phyloP scores from a whole-genome alignment of 2,888 invertebrate genomes.

The Masnerella sp. region DNA sequence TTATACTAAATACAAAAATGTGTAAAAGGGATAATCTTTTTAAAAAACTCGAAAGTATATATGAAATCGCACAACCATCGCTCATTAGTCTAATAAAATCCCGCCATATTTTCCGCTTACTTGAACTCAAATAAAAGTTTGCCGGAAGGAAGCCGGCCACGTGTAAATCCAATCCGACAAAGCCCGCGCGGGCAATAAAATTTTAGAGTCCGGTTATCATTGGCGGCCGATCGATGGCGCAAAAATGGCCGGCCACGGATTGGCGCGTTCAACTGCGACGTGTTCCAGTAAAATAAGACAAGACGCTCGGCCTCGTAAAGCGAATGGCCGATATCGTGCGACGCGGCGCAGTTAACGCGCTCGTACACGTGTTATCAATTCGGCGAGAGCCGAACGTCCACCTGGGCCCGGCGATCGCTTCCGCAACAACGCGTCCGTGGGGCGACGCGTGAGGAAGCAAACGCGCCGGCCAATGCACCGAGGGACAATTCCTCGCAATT shows the following conservation, averaged over 20 bases:
- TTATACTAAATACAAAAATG: too few relatives aligned
- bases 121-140: too few relatives aligned
- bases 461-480: constrained; percentile 23
- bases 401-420: constrained; percentile 45
- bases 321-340: constrained; percentile 23
- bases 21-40: too few relatives aligned
- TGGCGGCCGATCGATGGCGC: background rate
- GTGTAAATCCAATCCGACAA: too few relatives aligned
- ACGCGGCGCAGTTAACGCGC: constrained; percentile 35
- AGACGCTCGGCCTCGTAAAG: constrained; percentile 36
- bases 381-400: constrained; percentile 33
- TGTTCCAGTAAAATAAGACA: constrained; percentile 31
- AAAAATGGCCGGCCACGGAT: constrained; percentile 1
- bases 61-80: too few relatives aligned
- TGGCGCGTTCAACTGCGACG: constrained; percentile 9
- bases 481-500: constrained; percentile 51
- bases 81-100: too few relatives aligned
- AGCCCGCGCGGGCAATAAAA: too few relatives aligned
- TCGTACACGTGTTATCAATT: constrained; percentile 50
- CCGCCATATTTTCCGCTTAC: too few relatives aligned
- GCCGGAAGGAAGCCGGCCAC: too few relatives aligned
- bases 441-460: constrained; percentile 47
- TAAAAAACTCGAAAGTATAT: too few relatives aligned
- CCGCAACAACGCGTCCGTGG: constrained; percentile 22
- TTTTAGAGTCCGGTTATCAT: background rate